These are phyloP conservation scores for Stenchaetothrips biformis DNA, from an alignment of 2,888 invertebrate genomes.

Conservation along the genomic window DNA sequence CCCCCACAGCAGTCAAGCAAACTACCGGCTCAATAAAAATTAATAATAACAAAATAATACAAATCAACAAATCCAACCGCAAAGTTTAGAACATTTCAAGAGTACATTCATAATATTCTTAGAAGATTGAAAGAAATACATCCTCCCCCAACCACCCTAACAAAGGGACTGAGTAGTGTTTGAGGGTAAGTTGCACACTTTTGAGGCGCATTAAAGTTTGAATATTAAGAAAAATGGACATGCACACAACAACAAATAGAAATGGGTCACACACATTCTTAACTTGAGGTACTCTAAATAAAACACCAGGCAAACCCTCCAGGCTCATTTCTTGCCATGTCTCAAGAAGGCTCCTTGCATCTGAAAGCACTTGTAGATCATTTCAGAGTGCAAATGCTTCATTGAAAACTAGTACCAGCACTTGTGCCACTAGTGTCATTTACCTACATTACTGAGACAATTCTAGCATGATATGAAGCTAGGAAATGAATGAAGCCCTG, in stretches of 20 bases:
- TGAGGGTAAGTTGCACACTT: neutral
- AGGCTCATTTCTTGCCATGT: neutral
- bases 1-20: neutral
- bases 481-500: neutral
- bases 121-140: too few species aligned
- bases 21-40: neutral
- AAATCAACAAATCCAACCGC: neutral
- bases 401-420: neutral
- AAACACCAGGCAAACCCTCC: slow-evolving; percentile 13
- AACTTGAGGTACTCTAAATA: neutral
- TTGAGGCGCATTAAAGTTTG: neutral
- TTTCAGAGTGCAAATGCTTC: neutral
- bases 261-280: slow-evolving; percentile 3
- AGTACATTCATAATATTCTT: too few species aligned
- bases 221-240: neutral
- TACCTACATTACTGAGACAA: neutral
- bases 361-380: slow-evolving; percentile 14
- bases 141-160: too few species aligned
- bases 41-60: neutral
- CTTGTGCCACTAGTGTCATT: neutral
- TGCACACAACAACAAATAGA: slow-evolving; percentile 4
- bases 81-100: neutral
- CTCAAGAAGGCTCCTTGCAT: slow-evolving; percentile 14
- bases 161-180: neutral
- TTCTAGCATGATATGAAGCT: neutral